phyloP scores from a whole-genome alignment of 2,797 vertebrate species.

The Melanotaenia parkinsoni region DNA sequence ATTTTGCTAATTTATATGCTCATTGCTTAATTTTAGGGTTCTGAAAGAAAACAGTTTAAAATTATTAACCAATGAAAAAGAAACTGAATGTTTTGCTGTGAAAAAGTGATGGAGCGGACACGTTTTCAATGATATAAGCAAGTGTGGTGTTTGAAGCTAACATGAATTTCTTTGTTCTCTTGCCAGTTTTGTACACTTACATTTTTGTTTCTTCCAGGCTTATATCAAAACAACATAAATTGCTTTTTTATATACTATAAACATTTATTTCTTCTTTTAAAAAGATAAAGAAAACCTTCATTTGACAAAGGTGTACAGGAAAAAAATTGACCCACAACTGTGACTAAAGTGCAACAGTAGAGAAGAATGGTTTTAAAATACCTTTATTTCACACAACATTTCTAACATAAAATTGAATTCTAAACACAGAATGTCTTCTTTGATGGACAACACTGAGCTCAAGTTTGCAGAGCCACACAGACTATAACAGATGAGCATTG shows the following conservation, averaged over 20 bases:
- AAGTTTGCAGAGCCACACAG: slow-evolving; percentile 16
- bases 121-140: too few species aligned
- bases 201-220: background rate
- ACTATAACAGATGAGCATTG: slow-evolving; percentile 28
- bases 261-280: slow-evolving; percentile 46
- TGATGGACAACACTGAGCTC: slow-evolving; percentile 29
- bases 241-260: slow-evolving; percentile 17
- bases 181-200: background rate
- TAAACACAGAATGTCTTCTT: slow-evolving; percentile 21
- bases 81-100: too few species aligned
- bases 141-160: too few species aligned
- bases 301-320: slow-evolving; percentile 10
- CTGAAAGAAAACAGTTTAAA: background rate
- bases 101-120: too few species aligned
- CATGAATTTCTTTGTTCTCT: too few species aligned
- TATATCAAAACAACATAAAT: slow-evolving; percentile 26
- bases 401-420: slow-evolving; percentile 47
- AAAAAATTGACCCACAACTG: slow-evolving; percentile 17
- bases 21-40: background rate
- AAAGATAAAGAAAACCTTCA: slow-evolving; percentile 36
- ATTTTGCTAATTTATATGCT: background rate
- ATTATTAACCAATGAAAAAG: background rate
- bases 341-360: slow-evolving; percentile 46
- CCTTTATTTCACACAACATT: slow-evolving; percentile 61
- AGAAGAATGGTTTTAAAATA: slow-evolving; percentile 40